Conservation (phyloP, 2,113 vertebrate species). For the Trachemys scripta region DNA sequence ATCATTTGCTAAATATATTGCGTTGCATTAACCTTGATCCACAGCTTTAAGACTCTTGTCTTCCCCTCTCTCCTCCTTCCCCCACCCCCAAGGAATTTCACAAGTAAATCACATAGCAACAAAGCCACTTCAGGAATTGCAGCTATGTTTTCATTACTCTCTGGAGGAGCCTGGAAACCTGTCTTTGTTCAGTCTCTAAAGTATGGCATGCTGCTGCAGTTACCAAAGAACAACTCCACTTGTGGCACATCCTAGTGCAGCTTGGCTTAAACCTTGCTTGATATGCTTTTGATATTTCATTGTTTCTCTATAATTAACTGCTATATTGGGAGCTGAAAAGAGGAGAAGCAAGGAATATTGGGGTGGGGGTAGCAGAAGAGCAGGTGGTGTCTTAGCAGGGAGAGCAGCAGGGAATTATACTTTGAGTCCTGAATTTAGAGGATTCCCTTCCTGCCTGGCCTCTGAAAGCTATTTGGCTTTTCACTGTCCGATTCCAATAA, state of each 20-base stretch:
- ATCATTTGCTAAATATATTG: neutral
- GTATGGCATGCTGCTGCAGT: neutral
- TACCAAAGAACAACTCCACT: constrained; percentile 50
- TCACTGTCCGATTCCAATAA: constrained; percentile 31
- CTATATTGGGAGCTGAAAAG: constrained; percentile 65
- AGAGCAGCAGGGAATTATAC: constrained; percentile 69
- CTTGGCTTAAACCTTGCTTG: constrained; percentile 57
- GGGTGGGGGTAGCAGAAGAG: constrained; percentile 47
- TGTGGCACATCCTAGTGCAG: constrained; percentile 42
- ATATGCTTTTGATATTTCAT: constrained; percentile 63
- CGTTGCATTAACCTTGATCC: neutral
- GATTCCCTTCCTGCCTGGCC: constrained; percentile 32
- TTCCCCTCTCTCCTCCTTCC: neutral
- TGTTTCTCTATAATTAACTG: constrained; percentile 74
- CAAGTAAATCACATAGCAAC: neutral
- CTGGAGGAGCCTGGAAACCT: neutral
- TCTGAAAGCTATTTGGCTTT: constrained; percentile 59
- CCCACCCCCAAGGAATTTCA: neutral
- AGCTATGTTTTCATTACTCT: neutral
- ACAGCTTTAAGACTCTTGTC: neutral
- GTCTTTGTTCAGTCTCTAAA: constrained; percentile 27
- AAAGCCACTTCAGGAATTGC: too few relatives aligned
- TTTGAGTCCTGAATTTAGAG: constrained; percentile 15
- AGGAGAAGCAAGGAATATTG: neutral
- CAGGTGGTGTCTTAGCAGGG: constrained; percentile 66